Evolutionary conservation across 92 coral and sea anemone species (phyloP).

Genomic region (Heliopora coerulea): DNA sequence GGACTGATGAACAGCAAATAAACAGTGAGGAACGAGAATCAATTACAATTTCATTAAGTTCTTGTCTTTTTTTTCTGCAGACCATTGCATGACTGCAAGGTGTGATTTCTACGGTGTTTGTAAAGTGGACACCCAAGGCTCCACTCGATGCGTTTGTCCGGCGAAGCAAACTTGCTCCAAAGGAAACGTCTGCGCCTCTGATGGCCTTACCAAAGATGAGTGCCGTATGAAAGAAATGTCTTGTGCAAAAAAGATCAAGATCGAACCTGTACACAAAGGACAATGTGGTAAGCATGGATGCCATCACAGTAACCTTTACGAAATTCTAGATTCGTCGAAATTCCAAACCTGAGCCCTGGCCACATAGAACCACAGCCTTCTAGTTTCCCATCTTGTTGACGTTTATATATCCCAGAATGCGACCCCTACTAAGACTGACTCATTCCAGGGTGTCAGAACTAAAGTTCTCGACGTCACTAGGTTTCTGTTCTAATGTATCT

Average conservation of each 20-base stretch:
- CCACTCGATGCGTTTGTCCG: constrained; percentile 69
- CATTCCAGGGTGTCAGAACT: too few species aligned
- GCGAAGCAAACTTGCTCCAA: constrained; percentile 9
- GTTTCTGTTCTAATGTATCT: background rate
- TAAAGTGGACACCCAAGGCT: constrained; percentile 57
- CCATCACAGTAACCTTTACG: too few species aligned
- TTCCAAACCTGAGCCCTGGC: too few species aligned
- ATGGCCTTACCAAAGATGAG: constrained; percentile 19
- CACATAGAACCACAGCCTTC: too few species aligned
- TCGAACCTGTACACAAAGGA: constrained; percentile 60
- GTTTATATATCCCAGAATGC: too few species aligned
- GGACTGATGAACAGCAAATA: too few species aligned
- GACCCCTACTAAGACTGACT: too few species aligned
- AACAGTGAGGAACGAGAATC: background rate
- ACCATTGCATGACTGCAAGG: constrained; percentile 58
- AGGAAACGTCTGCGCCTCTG: constrained; percentile 21
- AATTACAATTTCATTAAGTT: background rate
- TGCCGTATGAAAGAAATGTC: constrained; percentile 9
- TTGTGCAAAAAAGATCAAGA: constrained; percentile 29
- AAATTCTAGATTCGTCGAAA: too few species aligned
- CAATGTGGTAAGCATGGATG: constrained; percentile 65
- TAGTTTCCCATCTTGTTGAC: too few species aligned
- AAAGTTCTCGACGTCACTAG: too few species aligned
- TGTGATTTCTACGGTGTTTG: constrained; percentile 72
- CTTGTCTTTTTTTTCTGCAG: constrained; percentile 30